Conservation (phyloP, 2,888 invertebrate genomes). For the Morpho deidamia region DNA sequence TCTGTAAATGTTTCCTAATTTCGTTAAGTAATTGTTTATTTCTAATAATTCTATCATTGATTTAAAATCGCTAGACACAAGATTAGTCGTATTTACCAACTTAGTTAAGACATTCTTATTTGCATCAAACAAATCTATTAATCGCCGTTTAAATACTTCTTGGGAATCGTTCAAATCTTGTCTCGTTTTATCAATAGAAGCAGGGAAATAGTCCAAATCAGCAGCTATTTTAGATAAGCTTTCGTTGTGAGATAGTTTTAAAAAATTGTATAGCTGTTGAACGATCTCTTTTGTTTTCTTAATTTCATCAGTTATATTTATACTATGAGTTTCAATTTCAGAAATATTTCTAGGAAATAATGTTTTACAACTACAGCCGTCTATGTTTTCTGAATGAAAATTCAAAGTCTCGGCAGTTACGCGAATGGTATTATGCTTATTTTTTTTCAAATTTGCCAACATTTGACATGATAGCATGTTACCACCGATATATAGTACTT, state of each 20-base stretch:
- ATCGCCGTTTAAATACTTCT: neutral
- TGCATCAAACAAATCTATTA: neutral
- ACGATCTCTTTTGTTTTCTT: slow-evolving; percentile 1
- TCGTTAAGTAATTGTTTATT: slow-evolving; percentile 9
- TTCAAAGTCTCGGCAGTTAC: slow-evolving; percentile 16
- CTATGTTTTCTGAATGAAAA: slow-evolving; percentile 19
- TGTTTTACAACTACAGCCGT: slow-evolving; percentile 19
- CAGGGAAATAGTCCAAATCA: neutral
- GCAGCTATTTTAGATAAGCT: neutral
- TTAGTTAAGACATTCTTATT: neutral
- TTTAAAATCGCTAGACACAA: slow-evolving; percentile 3
- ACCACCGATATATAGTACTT: slow-evolving; percentile 19
- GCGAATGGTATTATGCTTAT: neutral
- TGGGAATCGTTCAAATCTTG: slow-evolving; percentile 1
- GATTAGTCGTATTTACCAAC: neutral
- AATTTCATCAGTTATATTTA: slow-evolving; percentile 4
- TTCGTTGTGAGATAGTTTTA: slow-evolving; percentile 3
- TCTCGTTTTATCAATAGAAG: neutral
- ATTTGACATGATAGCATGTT: slow-evolving; percentile 19
- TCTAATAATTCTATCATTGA: slow-evolving; percentile 5
- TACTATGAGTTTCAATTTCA: neutral
- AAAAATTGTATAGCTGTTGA: slow-evolving; percentile 1
- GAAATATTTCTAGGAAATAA: neutral
- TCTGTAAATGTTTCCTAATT: slow-evolving; percentile 5
- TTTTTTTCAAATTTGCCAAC: slow-evolving; percentile 10